Conservation (phyloP, 2,797 vertebrate genomes). For the Ptychobarbus kaznakovi region DNA sequence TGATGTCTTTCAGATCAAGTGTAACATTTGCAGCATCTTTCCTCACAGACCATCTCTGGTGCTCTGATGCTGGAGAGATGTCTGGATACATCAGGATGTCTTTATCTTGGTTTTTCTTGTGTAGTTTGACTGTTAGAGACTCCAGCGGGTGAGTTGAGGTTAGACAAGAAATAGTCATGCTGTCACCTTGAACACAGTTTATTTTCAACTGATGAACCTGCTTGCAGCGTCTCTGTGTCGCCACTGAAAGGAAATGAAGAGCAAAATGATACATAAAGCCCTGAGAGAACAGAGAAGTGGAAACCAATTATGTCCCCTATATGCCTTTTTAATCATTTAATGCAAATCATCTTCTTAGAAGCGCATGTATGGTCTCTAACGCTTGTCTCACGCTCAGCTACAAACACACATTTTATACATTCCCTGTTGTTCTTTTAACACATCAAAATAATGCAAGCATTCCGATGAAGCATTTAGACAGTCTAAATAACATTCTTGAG, state of each 20-base stretch:
- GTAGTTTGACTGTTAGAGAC: neutral
- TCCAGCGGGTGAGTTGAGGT: neutral
- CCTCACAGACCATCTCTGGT: constrained; percentile 33
- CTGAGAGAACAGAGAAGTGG: neutral
- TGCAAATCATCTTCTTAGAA: too few relatives aligned
- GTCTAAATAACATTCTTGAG: too few relatives aligned
- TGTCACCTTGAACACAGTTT: neutral
- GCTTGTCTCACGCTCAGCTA: too few relatives aligned
- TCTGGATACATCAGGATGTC: neutral
- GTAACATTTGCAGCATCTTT: neutral
- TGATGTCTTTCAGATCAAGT: constrained; percentile 9
- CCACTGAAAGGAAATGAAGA: constrained; percentile 34
- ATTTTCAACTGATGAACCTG: neutral
- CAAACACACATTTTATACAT: too few relatives aligned
- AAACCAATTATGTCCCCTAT: neutral
- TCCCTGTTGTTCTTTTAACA: too few relatives aligned
- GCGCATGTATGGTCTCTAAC: too few relatives aligned
- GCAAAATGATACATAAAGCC: neutral
- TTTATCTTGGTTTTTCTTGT: neutral
- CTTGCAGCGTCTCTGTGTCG: neutral
- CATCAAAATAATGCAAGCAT: too few relatives aligned
- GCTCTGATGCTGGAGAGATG: neutral
- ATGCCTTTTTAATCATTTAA: too few relatives aligned
- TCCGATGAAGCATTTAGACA: too few relatives aligned
- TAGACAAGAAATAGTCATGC: constrained; percentile 1